Conservation (phyloP, 2,888 invertebrate species). For the Meiosimyza platycephala region DNA sequence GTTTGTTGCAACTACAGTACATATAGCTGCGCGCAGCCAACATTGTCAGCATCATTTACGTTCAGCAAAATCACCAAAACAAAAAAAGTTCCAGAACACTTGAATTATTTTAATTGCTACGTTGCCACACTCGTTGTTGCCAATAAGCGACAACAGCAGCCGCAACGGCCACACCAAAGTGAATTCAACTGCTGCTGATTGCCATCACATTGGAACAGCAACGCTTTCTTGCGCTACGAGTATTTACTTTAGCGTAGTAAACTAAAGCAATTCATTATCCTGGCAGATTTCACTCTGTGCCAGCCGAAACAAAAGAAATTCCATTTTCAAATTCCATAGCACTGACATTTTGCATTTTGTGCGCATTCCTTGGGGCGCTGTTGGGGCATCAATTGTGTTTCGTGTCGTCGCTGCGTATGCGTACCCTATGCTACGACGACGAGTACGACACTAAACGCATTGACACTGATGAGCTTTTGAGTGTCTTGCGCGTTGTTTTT, state of each 20-base stretch:
- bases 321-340: conserved; percentile 45
- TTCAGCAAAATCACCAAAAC: background rate
- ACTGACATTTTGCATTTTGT: conserved; percentile 65
- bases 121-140: conserved; percentile 52
- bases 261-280: conserved; percentile 29
- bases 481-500: conserved; percentile 28
- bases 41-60: background rate
- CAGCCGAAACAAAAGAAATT: conserved; percentile 61
- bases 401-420: background rate
- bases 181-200: background rate
- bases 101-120: conserved; percentile 62
- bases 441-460: conserved; percentile 45
- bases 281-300: conserved; percentile 9
- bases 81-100: conserved; percentile 50
- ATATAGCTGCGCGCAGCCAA: background rate
- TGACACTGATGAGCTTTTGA: conserved; percentile 59
- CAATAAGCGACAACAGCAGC: conserved; percentile 32
- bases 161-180: background rate
- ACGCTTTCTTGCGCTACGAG: background rate
- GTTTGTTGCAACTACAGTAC: background rate
- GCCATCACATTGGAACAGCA: background rate
- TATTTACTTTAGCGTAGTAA: background rate
- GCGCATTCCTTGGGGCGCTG: conserved; percentile 63
- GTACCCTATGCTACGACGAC: conserved; percentile 10
- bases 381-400: conserved; percentile 37